These are phyloP conservation scores for Clostera curtula DNA, from an alignment of 2,888 invertebrate genomes.

Conservation along the genomic window DNA sequence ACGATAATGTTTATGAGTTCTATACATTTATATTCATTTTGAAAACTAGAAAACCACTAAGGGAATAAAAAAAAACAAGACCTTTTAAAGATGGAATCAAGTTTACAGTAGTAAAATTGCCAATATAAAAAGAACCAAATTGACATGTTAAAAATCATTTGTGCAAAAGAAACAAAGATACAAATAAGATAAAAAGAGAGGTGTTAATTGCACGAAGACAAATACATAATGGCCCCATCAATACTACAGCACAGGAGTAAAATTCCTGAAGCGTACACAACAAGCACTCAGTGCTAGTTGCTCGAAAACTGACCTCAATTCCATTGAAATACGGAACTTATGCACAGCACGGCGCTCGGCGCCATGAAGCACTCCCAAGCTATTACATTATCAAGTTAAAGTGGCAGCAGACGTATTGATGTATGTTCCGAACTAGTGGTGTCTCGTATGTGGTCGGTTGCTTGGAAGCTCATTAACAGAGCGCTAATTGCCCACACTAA, in stretches of 20 bases:
- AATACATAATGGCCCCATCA: slow-evolving; percentile 3
- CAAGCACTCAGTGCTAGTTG: slow-evolving; percentile 12
- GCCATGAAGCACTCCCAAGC: slow-evolving; percentile 40
- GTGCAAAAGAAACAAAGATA: no score
- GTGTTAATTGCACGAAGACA: no score
- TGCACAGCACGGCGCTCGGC: slow-evolving; percentile 26
- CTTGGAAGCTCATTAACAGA: slow-evolving; percentile 61
- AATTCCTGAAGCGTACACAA: slow-evolving; percentile 10
- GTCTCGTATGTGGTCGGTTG: slow-evolving; percentile 42
- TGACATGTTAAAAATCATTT: no score
- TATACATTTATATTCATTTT: no score
- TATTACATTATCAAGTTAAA: slow-evolving; percentile 42
- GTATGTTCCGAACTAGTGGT: slow-evolving; percentile 16
- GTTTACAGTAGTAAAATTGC: no score
- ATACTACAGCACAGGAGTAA: slow-evolving; percentile 9
- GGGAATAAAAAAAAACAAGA: no score
- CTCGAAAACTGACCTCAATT: slow-evolving; percentile 41
- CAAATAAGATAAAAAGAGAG: no score
- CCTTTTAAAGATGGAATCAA: no score
- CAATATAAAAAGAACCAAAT: no score
- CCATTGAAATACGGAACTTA: slow-evolving; percentile 40
- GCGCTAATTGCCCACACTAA: slow-evolving; percentile 66
- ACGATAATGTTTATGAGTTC: no score
- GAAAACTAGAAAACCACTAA: no score
- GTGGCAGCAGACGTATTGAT: slow-evolving; percentile 28